Evolutionary conservation across 2,888 invertebrate genomes (phyloP).

Genomic region (Lepeophtheirus nordmannii): DNA sequence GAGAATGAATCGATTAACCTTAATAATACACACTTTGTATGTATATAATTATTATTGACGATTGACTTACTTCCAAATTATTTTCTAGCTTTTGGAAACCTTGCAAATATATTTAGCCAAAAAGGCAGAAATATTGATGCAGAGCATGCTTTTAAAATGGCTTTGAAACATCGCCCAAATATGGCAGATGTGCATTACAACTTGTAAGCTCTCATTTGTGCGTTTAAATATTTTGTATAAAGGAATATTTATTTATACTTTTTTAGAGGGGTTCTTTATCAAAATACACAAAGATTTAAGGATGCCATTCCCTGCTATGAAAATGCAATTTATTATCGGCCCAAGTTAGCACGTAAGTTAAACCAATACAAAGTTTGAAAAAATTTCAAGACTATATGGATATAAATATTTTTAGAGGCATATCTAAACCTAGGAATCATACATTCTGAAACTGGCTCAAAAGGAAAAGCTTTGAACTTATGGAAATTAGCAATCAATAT

Average conservation of each 20-base stretch:
- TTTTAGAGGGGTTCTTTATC: not conserved
- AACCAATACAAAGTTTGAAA: too few species aligned
- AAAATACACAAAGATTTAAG: constrained; percentile 65
- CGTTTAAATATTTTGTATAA: not conserved
- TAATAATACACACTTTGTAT: constrained; percentile 6
- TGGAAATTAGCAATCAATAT: constrained; percentile 64
- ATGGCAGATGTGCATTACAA: constrained; percentile 99
- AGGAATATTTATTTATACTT: constrained; percentile 22
- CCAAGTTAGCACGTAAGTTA: constrained; percentile 77
- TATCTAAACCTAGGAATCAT: constrained; percentile 82
- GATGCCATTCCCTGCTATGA: constrained; percentile 81
- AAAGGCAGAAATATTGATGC: constrained; percentile 75
- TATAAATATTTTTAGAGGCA: constrained; percentile 52
- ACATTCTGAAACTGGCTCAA: constrained; percentile 61
- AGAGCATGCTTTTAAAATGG: constrained; percentile 74
- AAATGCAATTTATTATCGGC: constrained; percentile 77
- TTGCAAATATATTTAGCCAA: constrained; percentile 83
- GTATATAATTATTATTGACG: not conserved
- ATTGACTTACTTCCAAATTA: not conserved
- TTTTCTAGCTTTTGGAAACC: constrained; percentile 73
- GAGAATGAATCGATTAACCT: constrained; percentile 15
- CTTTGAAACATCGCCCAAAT: constrained; percentile 75
- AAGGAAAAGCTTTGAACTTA: constrained; percentile 65
- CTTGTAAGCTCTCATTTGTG: constrained; percentile 68
- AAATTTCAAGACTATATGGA: constrained; percentile 15